Evolutionary conservation across 1,140 invertebrate species (phyloP), one percentile per base, ranked within the genome.

Genomic region (Brachionus koreanus): DNA sequence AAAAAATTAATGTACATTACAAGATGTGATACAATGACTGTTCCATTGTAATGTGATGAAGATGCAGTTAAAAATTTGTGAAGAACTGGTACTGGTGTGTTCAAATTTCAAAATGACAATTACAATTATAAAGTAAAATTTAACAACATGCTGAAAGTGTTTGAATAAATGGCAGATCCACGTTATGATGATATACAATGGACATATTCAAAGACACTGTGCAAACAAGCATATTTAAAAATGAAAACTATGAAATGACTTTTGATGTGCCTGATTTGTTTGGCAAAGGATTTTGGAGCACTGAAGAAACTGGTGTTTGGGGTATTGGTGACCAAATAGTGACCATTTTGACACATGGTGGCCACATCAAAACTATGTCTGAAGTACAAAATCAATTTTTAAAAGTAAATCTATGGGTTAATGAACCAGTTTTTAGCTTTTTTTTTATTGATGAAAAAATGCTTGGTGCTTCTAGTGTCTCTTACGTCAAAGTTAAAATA

Each of bases 1-100:
- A 72, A 72, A 42, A 42, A 43, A 19, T 42, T 72, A n/a, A 72
- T 72, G 67, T 35, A 72, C 37, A 42, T 72, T 6, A 42, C 67
- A 39, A 37, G 67, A 19, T 72, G 67, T 72, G 67, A 72, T 42
- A 72, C 63, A 67, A n/a, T 67, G 63, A 37, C 35, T 67, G 63
- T 67, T 67, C 63, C 63, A 33, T 37, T 67, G 16, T 35, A 67
- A 10, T 67, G 63, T 37, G 35, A 67, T 35, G 63, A 67, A 35
- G 35, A 67, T n/a, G 67, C 67, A 25, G 37, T 72, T 10, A 37
- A 72, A 72, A 72, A 72, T 42, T 42, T 72, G 37, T 72, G 33
- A 35, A 72, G 67, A 72, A 72, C 67, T 72, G 67, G 67, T 13
- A 72, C 67, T 42, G 67, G 67, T 9, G 16, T 39, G 2, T 72